A percentile compares a stretch with the other conserved stretches of the same genome.
Evolutionary conservation across 1,140 invertebrate species (phyloP).

Genomic region (Calephelis nemesis): DNA sequence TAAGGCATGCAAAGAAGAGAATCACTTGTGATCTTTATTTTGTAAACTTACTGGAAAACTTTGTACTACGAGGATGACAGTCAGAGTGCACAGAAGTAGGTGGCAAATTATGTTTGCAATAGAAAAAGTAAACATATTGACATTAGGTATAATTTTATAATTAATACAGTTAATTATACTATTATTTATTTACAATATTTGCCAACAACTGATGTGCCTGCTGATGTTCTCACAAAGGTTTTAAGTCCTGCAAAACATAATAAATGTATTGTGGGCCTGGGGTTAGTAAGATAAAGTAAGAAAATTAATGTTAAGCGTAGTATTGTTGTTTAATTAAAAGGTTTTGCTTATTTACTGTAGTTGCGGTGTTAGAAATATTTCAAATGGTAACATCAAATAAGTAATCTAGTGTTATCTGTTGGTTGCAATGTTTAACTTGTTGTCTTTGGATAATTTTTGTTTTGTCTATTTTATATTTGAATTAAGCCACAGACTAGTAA

Average conservation of each 20-base stretch:
- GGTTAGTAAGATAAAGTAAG: background rate
- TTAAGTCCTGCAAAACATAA: conserved; percentile 13
- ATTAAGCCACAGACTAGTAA: no score
- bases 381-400: no score
- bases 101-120: conserved; percentile 6
- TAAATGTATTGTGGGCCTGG: background rate
- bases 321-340: no score
- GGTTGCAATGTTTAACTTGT: no score
- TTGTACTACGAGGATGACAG: no score
- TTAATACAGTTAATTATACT: background rate
- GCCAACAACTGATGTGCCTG: background rate
- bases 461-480: no score
- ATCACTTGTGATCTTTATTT: background rate
- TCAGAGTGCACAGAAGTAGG: conserved; percentile 18
- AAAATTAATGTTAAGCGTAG: no score
- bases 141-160: conserved; percentile 15
- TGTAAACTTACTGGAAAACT: no score
- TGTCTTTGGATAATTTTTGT: no score
- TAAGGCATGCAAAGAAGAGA: conserved; percentile 7
- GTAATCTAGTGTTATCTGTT: no score
- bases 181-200: conserved; percentile 12
- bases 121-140: conserved; percentile 20
- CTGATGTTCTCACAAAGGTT: conserved; percentile 6
- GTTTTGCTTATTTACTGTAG: no score
- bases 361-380: no score